Evolutionary conservation across 2,113 vertebrate species (phyloP).

Genomic region (Spea multiplicata): DNA sequence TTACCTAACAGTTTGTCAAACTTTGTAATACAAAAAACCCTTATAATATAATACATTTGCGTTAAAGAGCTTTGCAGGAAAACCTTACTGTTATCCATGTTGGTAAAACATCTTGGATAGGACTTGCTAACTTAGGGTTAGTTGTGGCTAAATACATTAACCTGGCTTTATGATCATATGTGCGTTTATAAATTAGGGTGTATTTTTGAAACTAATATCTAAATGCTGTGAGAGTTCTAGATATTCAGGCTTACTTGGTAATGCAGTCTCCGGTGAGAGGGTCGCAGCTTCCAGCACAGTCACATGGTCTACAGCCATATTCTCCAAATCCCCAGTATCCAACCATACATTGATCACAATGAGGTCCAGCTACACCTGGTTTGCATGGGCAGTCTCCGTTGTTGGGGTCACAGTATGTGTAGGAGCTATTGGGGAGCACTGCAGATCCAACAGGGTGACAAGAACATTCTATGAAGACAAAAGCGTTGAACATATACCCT

Average conservation of each 20-base stretch:
- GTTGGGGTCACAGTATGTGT: constrained; percentile 79
- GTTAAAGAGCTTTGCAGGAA: no score
- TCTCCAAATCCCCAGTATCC: constrained; percentile 93
- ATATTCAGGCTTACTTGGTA: constrained; percentile 68
- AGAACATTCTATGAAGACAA: constrained; percentile 72
- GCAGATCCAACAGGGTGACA: constrained; percentile 86
- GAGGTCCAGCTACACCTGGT: constrained; percentile 83
- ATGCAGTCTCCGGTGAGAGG: constrained; percentile 84
- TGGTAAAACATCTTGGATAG: no score
- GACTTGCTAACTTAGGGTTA: no score
- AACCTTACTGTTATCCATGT: no score
- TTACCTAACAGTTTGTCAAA: no score
- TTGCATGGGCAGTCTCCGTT: constrained; percentile 92
- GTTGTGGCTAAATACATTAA: no score
- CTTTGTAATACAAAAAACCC: no score
- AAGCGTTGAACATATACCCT: not conserved
- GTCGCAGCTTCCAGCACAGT: constrained; percentile 88
- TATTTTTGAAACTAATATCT: no score
- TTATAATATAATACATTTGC: no score
- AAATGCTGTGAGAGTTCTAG: no score
- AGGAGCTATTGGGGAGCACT: constrained; percentile 64
- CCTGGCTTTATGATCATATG: no score
- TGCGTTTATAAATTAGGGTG: no score
- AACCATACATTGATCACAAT: constrained; percentile 86
- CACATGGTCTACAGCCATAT: constrained; percentile 87